phyloP scores from a whole-genome alignment of 2,113 vertebrate genomes.

The Isichthys henryi region DNA sequence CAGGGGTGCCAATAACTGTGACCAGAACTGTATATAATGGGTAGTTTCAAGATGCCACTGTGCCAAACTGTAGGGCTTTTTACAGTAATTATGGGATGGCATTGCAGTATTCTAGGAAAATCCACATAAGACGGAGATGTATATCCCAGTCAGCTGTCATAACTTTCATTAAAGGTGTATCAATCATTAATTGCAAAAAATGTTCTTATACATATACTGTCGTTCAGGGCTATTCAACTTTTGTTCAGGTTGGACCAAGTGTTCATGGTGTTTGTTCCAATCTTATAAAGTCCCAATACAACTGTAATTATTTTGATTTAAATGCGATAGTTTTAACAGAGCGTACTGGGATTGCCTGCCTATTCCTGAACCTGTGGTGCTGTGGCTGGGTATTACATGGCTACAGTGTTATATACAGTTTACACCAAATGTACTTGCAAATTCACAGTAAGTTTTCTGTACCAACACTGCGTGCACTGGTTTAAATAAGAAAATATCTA shows the following conservation, averaged over 20 bases:
- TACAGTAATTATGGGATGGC: background rate
- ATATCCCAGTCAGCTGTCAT: background rate
- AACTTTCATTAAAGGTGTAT: background rate
- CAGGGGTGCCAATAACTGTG: background rate
- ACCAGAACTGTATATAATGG: background rate
- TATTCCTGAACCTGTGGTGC: background rate
- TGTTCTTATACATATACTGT: background rate
- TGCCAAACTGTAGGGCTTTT: background rate
- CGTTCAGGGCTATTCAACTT: background rate
- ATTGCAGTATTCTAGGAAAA: background rate
- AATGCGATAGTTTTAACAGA: background rate
- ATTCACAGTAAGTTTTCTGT: background rate
- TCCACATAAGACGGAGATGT: background rate
- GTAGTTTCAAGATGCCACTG: background rate
- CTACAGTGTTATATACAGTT: background rate
- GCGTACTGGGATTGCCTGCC: background rate
- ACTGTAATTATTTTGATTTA: background rate
- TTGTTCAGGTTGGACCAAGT: background rate
- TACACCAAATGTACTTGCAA: background rate
- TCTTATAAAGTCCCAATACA: background rate
- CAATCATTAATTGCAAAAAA: background rate
- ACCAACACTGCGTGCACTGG: background rate
- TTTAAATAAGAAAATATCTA: background rate
- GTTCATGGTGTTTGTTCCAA: background rate
- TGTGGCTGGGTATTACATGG: background rate